Percentiles rank a stretch among this genome's conserved stretches.
phyloP scores from a whole-genome alignment of 2,113 vertebrate species.

The Engraulis encrasicolus region DNA sequence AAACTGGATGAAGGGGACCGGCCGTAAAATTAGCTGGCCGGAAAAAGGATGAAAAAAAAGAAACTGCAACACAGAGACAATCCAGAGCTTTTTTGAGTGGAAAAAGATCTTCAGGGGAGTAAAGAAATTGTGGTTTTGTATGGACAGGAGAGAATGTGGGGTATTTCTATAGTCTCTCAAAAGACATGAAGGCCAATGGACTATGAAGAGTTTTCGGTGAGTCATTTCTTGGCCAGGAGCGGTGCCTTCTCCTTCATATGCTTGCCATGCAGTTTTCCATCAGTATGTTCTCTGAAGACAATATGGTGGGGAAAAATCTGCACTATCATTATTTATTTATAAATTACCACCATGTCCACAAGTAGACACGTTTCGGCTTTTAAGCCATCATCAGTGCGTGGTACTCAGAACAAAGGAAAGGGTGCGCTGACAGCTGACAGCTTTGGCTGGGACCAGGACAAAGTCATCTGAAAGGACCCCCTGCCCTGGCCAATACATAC shows the following conservation, averaged over 20 bases:
- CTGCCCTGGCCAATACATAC: too few species aligned
- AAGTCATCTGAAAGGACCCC: too few species aligned
- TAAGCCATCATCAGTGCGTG: too few species aligned
- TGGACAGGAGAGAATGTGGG: neutral
- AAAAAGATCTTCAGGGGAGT: neutral
- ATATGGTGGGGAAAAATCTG: too few species aligned
- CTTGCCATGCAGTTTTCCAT: neutral
- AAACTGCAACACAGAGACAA: too few species aligned
- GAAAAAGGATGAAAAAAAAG: neutral
- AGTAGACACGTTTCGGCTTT: too few species aligned
- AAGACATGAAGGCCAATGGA: neutral
- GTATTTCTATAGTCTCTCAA: neutral
- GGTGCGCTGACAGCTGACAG: too few species aligned
- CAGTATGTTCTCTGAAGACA: neutral
- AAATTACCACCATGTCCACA: neutral
- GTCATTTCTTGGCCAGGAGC: neutral
- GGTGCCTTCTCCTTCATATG: neutral
- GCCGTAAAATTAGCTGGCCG: neutral
- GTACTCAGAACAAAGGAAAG: too few species aligned
- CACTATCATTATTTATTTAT: too few species aligned
- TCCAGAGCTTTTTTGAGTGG: neutral
- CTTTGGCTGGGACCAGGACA: too few species aligned
- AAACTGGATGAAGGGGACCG: neutral
- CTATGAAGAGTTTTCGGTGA: neutral
- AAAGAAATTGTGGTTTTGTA: neutral